Evolutionary conservation across 1,140 invertebrate genomes (phyloP), one percentile per base, ranked within the genome.

Genomic region (Eciton burchellii): DNA sequence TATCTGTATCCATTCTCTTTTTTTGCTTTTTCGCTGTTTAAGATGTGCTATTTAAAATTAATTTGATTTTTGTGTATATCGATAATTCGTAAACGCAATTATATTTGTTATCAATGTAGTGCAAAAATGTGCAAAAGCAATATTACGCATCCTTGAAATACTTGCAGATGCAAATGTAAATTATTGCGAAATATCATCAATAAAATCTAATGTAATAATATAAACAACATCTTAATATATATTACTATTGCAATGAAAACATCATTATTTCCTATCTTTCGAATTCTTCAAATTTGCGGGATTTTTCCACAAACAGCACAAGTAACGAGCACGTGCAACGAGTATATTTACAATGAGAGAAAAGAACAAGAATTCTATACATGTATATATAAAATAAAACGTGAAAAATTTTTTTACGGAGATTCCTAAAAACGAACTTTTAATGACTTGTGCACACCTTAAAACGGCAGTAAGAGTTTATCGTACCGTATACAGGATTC

Each of bases 391-490:
- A 73, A 49, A 87, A 73, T 26, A 65, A 73, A 86, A 83, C 57
- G 29, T 73, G 57, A 66, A 47, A 45, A n/a, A 47, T 21, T 12
- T 68, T 72, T 73, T 54, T n/a, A 8, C 21, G 11, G 47, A 86
- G 26, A 87, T 71, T 62, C 21, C 65, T 63, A 77, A 63, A 72
- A 88, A 88, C 72, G 83, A 88, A 87, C 85, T 84, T 84, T 86
- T 72, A 87, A 84, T 45, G 72, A 87, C 86, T 87, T 87, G 82
- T 87, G 86, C 86, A 87, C 76, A 87, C 82, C 84, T 88, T 88
- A 88, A 91, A 91, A 90, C 89, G 89, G 89, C 90, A 91, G 90
- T 91, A 91, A 89, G 6, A 35, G 76, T 87, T 87, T 45, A 47
- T 87, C 70, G 56, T 76, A 86, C 52, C 49, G 12, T 24, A 35